These are phyloP conservation scores for Mohoua ochrocephala DNA, from an alignment of 2,113 vertebrate genomes.

Conservation along the genomic window DNA sequence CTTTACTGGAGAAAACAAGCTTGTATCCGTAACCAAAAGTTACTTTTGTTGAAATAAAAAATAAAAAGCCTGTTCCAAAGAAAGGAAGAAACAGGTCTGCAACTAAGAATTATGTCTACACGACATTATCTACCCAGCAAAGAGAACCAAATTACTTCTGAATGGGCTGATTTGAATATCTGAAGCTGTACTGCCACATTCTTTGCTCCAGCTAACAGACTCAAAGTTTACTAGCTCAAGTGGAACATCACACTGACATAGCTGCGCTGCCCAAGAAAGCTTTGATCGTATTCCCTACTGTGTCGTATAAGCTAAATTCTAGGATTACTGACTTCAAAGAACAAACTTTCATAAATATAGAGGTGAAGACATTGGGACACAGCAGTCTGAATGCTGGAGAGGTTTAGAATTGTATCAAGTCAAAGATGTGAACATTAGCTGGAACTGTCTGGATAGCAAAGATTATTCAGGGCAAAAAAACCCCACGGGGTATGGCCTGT, in stretches of 20 bases:
- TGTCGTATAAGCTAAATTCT: not conserved
- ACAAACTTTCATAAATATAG: not conserved
- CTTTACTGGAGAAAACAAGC: not conserved
- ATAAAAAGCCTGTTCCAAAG: not conserved
- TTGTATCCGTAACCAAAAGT: not conserved
- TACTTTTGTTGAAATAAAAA: not conserved
- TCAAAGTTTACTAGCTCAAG: not conserved
- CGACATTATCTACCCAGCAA: not conserved
- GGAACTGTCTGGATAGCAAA: not conserved
- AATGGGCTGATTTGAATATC: not conserved
- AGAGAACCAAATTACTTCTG: not conserved
- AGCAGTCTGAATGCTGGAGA: not conserved
- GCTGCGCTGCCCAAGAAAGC: not conserved
- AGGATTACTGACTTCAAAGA: constrained; percentile 22
- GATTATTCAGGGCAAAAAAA: not conserved
- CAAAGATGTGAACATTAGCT: not conserved
- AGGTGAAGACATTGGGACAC: not conserved
- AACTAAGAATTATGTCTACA: not conserved
- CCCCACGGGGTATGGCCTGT: not conserved
- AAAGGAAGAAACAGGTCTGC: not conserved
- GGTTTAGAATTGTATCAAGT: not conserved
- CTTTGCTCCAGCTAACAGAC: not conserved
- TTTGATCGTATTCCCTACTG: not conserved
- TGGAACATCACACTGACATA: not conserved
- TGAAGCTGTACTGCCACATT: not conserved